Evolutionary conservation across 1,140 invertebrate species (phyloP), one percentile per base, ranked within the genome.

Genomic region (Paralvinella palmiformis): DNA sequence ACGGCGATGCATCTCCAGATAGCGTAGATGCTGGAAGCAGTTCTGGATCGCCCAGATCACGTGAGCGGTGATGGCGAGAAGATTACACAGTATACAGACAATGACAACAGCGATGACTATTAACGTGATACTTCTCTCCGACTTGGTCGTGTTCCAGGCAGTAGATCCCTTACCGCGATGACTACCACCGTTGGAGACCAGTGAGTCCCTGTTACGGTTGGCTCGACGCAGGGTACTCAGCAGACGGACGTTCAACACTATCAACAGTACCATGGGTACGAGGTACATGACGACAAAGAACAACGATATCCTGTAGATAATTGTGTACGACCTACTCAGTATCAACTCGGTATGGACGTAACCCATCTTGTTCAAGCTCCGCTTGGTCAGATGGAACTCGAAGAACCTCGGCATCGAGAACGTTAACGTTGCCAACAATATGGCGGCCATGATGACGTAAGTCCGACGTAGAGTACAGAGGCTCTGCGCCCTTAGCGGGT

Each of bases 321-420:
- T 31, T 4, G 52, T 53, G 64, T 66, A 66, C n/a, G n/a, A n/a
- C n/a, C n/a, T n/a, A n/a, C n/a, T n/a, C n/a, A n/a, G n/a, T n/a
- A n/a, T n/a, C n/a, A n/a, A n/a, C n/a, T n/a, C n/a, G n/a, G n/a
- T n/a, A n/a, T n/a, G n/a, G n/a, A n/a, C n/a, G n/a, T n/a, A n/a
- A n/a, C n/a, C n/a, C n/a, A n/a, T n/a, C n/a, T n/a, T n/a, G n/a
- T n/a, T n/a, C n/a, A n/a, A n/a, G n/a, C n/a, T n/a, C n/a, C n/a
- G n/a, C n/a, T n/a, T n/a, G n/a, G n/a, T 57, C 35, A 56, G n/a
- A 17, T 56, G 2, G 33, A 27, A 61, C 59, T 66, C 64, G 50
- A 66, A 66, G 59, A 63, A 62, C 13, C 64, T 32, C n/a, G 64
- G 64, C n/a, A 66, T 2, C 13, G 29, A 62, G 64, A 62, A 61